Evolutionary conservation across 2,888 invertebrate species (phyloP).

Genomic region (Dendrolimus houi): DNA sequence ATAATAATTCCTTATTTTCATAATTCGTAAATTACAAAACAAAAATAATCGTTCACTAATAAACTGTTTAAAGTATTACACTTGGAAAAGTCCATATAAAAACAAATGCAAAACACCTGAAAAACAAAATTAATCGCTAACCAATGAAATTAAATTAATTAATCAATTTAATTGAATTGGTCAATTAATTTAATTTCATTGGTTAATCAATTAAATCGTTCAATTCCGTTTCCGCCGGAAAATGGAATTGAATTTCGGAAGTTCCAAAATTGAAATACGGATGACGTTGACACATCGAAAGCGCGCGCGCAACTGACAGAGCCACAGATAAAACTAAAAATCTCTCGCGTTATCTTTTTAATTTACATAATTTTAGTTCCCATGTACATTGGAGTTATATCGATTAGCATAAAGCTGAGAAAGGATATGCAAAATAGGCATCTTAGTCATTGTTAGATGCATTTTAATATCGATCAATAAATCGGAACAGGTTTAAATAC

Average conservation of each 20-base stretch:
- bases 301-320: constrained; percentile 67
- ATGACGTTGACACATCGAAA: constrained; percentile 54
- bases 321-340: constrained; percentile 51
- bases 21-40: constrained; percentile 34
- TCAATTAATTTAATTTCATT: constrained; percentile 6
- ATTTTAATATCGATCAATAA: constrained; percentile 68
- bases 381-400: constrained; percentile 44
- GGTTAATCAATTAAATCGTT: constrained; percentile 4
- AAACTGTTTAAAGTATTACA: not conserved
- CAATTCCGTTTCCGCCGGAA: not conserved
- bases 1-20: constrained; percentile 67
- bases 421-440: constrained; percentile 65
- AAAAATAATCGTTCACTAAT: not conserved
- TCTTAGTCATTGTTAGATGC: constrained; percentile 46
- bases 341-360: constrained; percentile 54
- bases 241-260: constrained; percentile 16
- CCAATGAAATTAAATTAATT: constrained; percentile 16
- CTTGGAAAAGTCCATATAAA: not conserved
- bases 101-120: not conserved
- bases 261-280: constrained; percentile 24
- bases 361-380: constrained; percentile 59
- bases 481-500: constrained; percentile 68
- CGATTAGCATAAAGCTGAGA: constrained; percentile 66
- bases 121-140: constrained; percentile 8
- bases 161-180: constrained; percentile 3